These are phyloP conservation scores for Eretmochelys imbricata DNA, from an alignment of 2,113 vertebrate genomes.

Conservation along the genomic window DNA sequence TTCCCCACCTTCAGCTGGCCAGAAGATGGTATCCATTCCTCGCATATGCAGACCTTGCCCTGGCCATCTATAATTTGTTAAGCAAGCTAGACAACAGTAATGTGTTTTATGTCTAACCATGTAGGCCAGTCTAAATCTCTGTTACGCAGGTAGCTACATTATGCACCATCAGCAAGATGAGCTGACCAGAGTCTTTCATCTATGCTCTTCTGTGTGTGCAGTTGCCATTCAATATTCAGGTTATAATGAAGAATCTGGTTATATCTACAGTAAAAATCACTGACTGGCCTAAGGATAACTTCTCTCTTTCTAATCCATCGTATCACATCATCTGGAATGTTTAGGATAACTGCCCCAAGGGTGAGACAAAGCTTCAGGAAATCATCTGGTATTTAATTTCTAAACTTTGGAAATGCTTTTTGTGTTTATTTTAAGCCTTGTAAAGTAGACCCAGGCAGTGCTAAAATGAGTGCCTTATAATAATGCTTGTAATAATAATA, in stretches of 20 bases:
- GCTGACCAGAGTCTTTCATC: not conserved
- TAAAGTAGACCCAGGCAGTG: not conserved
- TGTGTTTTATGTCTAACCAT: not conserved
- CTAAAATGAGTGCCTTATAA: not conserved
- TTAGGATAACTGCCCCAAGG: not conserved
- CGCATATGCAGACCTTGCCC: not conserved
- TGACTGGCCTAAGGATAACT: not conserved
- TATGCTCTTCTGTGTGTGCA: not conserved
- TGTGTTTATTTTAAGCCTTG: not conserved
- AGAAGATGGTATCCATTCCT: not conserved
- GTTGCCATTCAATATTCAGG: not conserved
- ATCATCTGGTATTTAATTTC: not conserved
- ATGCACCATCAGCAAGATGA: not conserved
- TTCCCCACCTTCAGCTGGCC: not conserved
- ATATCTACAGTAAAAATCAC: not conserved
- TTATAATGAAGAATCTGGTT: accelerated
- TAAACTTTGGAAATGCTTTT: not conserved
- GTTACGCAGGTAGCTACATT: not conserved
- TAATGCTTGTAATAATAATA: not conserved
- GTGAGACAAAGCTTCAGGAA: not conserved
- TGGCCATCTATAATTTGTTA: not conserved
- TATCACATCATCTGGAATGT: not conserved
- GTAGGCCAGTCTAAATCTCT: not conserved
- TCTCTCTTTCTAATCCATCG: accelerated
- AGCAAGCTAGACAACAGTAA: not conserved